Conservation (phyloP, 2,797 vertebrate genomes). For the Trematomus bernacchii region DNA sequence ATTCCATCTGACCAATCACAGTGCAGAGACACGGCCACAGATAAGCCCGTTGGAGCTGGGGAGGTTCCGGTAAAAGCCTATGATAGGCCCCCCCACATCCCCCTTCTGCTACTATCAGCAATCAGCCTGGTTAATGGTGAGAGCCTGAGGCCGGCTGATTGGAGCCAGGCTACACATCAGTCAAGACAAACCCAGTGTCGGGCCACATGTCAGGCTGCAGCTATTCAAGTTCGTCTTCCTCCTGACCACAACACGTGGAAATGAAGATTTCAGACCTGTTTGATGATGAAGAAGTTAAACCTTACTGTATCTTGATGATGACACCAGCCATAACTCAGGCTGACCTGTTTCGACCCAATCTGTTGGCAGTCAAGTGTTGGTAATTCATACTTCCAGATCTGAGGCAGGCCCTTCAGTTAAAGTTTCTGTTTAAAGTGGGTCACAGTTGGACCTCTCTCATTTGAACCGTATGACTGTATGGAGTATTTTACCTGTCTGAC, state of each 20-base stretch:
- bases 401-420: conserved; percentile 27
- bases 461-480: conserved; percentile 31
- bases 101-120: conserved; percentile 78
- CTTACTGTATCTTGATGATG: conserved; percentile 47
- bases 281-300: conserved; percentile 47
- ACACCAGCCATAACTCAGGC: conserved; percentile 45
- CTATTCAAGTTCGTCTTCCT: conserved; percentile 54
- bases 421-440: conserved; percentile 28
- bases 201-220: conserved; percentile 58
- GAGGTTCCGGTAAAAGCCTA: conserved; percentile 76
- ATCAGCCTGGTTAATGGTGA: conserved; percentile 79
- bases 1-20: conserved; percentile 84
- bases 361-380: conserved; percentile 39
- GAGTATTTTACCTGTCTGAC: conserved; percentile 57
- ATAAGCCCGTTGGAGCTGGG: conserved; percentile 72
- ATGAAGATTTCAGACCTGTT: conserved; percentile 44
- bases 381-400: conserved; percentile 40
- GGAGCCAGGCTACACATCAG: conserved; percentile 78
- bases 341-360: conserved; percentile 38
- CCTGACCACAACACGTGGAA: conserved; percentile 59
- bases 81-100: conserved; percentile 55
- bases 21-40: conserved; percentile 70
- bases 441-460: conserved; percentile 49
- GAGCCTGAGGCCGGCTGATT: conserved; percentile 77
- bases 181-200: conserved; percentile 61